phyloP scores from a whole-genome alignment of 2,888 invertebrate species.

The Deilephila elpenor region DNA sequence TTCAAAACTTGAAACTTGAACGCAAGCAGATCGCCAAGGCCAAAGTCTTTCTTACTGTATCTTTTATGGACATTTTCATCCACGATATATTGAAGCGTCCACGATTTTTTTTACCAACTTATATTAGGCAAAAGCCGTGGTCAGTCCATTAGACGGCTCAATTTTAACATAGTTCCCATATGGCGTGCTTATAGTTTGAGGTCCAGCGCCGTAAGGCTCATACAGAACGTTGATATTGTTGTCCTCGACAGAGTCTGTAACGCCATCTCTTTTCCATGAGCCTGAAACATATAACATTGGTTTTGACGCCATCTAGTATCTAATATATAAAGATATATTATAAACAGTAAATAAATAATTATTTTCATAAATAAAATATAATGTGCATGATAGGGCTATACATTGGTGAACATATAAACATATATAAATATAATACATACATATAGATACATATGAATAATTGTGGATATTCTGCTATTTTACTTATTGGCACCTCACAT shows the following conservation, averaged over 20 bases:
- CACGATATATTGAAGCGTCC: no score
- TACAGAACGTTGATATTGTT: constrained; percentile 53
- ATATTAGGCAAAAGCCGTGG: neutral
- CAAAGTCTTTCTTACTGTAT: no score
- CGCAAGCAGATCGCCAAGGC: no score
- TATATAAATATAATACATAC: neutral
- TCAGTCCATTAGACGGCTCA: constrained; percentile 37
- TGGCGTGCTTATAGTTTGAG: constrained; percentile 74
- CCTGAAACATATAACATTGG: constrained; percentile 52
- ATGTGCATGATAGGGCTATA: neutral
- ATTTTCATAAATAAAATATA: neutral
- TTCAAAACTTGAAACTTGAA: no score
- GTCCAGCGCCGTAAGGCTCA: constrained; percentile 62
- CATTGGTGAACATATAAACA: neutral
- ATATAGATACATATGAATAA: neutral
- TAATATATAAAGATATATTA: constrained; percentile 25
- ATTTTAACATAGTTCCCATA: constrained; percentile 70
- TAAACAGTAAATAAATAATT: neutral
- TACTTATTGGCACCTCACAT: no score
- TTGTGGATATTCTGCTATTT: no score
- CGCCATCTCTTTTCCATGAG: constrained; percentile 68
- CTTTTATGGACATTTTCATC: no score
- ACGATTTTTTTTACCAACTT: neutral
- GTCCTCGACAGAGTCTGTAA: constrained; percentile 42
- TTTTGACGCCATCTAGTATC: constrained; percentile 48